These are phyloP conservation scores for Myotis vivesi DNA, from an alignment of 2,797 vertebrate genomes.

Conservation along the genomic window DNA sequence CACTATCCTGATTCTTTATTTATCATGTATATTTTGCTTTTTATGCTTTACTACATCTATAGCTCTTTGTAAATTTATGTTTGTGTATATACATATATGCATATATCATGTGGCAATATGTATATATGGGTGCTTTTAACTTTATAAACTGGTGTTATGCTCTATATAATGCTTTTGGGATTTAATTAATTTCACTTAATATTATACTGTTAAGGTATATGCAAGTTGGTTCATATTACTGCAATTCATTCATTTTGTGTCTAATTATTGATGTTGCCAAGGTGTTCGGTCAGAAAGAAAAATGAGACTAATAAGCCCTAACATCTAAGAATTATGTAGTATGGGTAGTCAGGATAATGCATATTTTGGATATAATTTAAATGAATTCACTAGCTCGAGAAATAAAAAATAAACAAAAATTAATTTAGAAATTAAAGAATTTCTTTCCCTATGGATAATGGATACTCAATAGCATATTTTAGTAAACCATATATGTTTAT, in stretches of 20 bases:
- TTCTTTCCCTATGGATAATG: background rate
- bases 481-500: background rate
- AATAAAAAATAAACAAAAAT: slow-evolving; percentile 17
- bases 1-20: background rate
- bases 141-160: slow-evolving; percentile 14
- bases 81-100: background rate
- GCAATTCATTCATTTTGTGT: slow-evolving; percentile 23
- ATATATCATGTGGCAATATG: background rate
- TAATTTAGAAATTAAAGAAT: slow-evolving; percentile 12
- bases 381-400: background rate
- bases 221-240: background rate
- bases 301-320: background rate
- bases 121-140: background rate
- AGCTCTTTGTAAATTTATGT: background rate
- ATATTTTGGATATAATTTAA: slow-evolving; percentile 6
- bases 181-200: slow-evolving; percentile 32
- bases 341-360: background rate
- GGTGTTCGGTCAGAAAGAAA: slow-evolving; percentile 2
- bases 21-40: background rate
- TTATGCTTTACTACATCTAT: background rate
- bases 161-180: background rate
- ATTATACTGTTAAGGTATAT: background rate
- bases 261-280: slow-evolving; percentile 19
- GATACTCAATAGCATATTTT: background rate
- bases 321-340: background rate